These are phyloP conservation scores for Muricea muricata DNA, from an alignment of 92 coral and sea anemone genomes.

Conservation along the genomic window DNA sequence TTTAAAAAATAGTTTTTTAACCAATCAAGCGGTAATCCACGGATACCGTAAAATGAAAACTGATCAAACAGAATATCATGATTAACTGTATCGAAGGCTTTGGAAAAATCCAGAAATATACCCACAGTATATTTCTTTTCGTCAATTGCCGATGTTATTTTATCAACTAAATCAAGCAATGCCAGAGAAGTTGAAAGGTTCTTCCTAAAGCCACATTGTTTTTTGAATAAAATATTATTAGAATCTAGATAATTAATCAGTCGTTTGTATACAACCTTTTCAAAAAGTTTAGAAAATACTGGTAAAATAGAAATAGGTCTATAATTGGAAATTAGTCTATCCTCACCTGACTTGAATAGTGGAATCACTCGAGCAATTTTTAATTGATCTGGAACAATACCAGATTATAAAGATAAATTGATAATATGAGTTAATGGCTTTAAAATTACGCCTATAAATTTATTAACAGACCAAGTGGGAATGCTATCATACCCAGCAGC, in stretches of 20 bases:
- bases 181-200: conserved; percentile 5
- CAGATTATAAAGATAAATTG: conserved; percentile 37
- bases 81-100: conserved; percentile 33
- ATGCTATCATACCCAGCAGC: conserved; percentile 40
- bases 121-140: conserved; percentile 27
- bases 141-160: conserved; percentile 39
- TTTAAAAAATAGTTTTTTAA: conserved; percentile 1
- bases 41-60: conserved; percentile 20
- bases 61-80: conserved; percentile 19
- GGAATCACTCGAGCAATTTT: conserved; percentile 44
- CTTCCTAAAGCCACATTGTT: conserved; percentile 32
- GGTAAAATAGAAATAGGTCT: conserved; percentile 44
- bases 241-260: conserved; percentile 4
- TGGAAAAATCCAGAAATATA: conserved; percentile 33
- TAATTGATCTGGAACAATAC: conserved; percentile 26
- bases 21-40: conserved; percentile 41
- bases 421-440: conserved; percentile 17
- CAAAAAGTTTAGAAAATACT: conserved; percentile 18
- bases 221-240: conserved; percentile 1
- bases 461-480: conserved; percentile 9
- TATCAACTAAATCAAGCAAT: not conserved
- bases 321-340: conserved; percentile 23
- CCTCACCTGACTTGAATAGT: conserved; percentile 23
- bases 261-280: conserved; percentile 40
- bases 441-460: not conserved